A percentile compares a stretch with the other conserved stretches of the same genome.
phyloP scores from a whole-genome alignment of 1,140 invertebrate genomes.

The Spodoptera litura region DNA sequence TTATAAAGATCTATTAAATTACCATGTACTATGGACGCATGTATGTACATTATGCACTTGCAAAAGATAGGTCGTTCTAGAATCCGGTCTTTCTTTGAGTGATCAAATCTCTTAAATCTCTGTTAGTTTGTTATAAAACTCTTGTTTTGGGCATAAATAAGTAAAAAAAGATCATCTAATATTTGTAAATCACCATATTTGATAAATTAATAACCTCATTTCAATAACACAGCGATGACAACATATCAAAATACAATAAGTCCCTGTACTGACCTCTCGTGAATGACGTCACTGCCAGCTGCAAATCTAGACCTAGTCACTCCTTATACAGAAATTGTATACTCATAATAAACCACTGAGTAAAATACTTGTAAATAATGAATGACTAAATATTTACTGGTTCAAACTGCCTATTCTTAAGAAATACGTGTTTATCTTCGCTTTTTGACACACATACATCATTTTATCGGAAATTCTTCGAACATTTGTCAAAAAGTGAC shows the following conservation, averaged over 20 bases:
- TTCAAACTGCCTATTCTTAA: background rate
- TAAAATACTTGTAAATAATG: conserved; percentile 12
- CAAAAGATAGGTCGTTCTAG: too few species aligned
- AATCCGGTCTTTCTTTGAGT: too few species aligned
- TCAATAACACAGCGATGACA: background rate
- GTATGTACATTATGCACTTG: too few species aligned
- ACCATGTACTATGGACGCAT: too few species aligned
- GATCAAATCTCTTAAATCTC: too few species aligned
- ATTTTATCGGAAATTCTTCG: background rate
- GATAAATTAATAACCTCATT: background rate
- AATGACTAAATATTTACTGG: background rate
- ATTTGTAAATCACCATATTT: too few species aligned
- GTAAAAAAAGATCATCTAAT: too few species aligned
- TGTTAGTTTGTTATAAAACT: too few species aligned
- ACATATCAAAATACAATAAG: background rate
- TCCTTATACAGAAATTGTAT: conserved; percentile 9
- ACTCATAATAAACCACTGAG: background rate
- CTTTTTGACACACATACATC: background rate
- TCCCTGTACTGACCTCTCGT: background rate
- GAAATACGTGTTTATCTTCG: background rate
- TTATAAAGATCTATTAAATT: too few species aligned
- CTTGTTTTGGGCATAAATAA: too few species aligned
- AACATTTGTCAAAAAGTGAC: too few species aligned
- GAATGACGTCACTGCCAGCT: background rate
- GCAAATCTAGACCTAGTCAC: background rate